phyloP scores from a whole-genome alignment of 2,888 invertebrate genomes.

The Barypeithes pellucidus region DNA sequence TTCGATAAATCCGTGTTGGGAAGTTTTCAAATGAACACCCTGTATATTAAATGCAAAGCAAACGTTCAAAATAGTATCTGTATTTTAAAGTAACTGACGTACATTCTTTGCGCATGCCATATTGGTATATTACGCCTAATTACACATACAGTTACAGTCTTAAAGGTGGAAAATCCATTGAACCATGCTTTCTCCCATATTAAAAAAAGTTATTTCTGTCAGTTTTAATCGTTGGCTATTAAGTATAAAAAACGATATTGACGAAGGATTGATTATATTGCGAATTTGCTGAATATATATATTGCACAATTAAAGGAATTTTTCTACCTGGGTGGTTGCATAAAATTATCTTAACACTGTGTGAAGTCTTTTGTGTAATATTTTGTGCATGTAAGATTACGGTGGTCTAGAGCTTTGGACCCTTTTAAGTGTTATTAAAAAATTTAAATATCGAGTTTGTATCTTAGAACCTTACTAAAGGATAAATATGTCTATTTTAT shows the following conservation, averaged over 20 bases:
- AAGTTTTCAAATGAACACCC: too few species aligned
- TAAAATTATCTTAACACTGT: constrained; percentile 53
- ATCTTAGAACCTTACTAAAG: constrained; percentile 7
- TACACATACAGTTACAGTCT: constrained; percentile 15
- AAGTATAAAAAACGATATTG: constrained; percentile 48
- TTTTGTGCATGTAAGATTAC: constrained; percentile 39
- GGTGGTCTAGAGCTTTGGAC: constrained; percentile 20
- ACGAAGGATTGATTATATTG: constrained; percentile 49
- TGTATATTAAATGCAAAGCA: too few species aligned
- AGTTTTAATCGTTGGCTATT: constrained; percentile 42
- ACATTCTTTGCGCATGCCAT: not conserved
- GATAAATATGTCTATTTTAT: too few species aligned
- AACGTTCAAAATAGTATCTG: too few species aligned
- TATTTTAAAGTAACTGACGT: too few species aligned
- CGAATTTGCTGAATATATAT: constrained; percentile 51
- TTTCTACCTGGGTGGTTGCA: constrained; percentile 55
- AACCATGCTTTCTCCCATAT: constrained; percentile 5
- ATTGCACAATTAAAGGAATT: constrained; percentile 50
- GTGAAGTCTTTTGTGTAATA: constrained; percentile 50
- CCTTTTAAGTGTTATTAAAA: constrained; percentile 12
- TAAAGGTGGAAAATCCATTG: constrained; percentile 7
- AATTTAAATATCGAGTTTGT: not conserved
- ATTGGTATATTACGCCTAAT: not conserved
- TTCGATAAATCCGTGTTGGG: too few species aligned
- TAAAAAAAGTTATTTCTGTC: constrained; percentile 30